phyloP scores from a whole-genome alignment of 2,797 vertebrate species.

The Scyliorhinus canicula region DNA sequence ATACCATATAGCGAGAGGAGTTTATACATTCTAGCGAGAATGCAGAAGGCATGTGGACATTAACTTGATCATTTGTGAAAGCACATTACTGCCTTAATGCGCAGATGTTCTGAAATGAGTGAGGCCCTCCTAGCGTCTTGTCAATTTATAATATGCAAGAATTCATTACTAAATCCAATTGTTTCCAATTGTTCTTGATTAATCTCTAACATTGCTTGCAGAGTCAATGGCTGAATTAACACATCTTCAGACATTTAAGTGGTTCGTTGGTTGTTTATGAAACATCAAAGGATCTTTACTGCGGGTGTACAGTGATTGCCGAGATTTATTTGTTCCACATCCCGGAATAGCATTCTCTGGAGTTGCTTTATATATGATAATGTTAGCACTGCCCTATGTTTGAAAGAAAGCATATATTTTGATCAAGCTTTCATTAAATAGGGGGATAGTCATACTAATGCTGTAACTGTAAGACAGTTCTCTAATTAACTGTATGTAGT shows the following conservation, averaged over 20 bases:
- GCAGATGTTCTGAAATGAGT: neutral
- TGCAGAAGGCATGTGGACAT: neutral
- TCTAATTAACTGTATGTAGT: slow-evolving; percentile 9
- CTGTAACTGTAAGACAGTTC: neutral
- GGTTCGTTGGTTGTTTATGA: slow-evolving; percentile 3
- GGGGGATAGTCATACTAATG: neutral
- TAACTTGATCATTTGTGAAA: neutral
- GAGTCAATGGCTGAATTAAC: neutral
- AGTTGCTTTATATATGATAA: neutral
- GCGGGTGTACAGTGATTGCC: neutral
- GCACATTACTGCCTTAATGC: neutral
- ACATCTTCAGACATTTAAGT: slow-evolving; percentile 10
- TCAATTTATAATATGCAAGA: neutral
- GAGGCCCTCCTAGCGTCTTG: neutral
- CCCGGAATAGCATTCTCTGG: neutral
- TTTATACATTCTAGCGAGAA: neutral
- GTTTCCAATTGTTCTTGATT: slow-evolving; percentile 3
- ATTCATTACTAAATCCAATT: slow-evolving; percentile 6
- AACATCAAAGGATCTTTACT: neutral
- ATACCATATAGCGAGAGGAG: too few relatives aligned
- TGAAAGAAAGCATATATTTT: neutral
- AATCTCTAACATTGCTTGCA: neutral
- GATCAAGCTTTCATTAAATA: slow-evolving; percentile 20
- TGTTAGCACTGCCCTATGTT: neutral
- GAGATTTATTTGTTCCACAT: neutral